Conservation (phyloP, 1,140 invertebrate species). For the Chrysoperla carnea region DNA sequence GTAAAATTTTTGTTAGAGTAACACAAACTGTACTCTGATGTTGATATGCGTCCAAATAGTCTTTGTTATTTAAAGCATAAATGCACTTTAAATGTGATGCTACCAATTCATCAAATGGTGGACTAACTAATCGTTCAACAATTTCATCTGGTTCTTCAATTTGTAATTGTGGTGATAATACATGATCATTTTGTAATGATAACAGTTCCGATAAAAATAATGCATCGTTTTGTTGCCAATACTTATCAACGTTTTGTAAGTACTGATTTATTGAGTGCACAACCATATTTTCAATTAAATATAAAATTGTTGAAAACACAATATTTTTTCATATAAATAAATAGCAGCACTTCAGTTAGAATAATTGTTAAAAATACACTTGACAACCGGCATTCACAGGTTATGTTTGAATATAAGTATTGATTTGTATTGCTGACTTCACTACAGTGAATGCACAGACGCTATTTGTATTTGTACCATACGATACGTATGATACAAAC, state of each 20-base stretch:
- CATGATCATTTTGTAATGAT: conserved; percentile 61
- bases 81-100: conserved; percentile 58
- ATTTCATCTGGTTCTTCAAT: conserved; percentile 48
- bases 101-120: conserved; percentile 66
- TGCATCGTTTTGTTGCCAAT: conserved; percentile 36
- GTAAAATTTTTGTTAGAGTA: conserved; percentile 65
- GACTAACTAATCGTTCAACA: conserved; percentile 48
- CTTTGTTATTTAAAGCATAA: conserved; percentile 39
- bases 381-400: no score
- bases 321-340: no score
- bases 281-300: neutral
- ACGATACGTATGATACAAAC: no score
- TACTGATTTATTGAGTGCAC: conserved; percentile 16
- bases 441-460: no score
- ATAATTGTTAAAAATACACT: no score
- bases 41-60: conserved; percentile 59
- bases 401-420: no score
- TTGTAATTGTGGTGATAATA: conserved; percentile 45
- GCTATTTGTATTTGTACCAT: no score
- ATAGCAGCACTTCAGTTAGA: no score
- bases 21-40: conserved; percentile 63
- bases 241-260: conserved; percentile 27
- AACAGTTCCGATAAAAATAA: conserved; percentile 39
- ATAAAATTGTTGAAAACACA: no score
- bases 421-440: no score